phyloP scores from a whole-genome alignment of 2,797 vertebrate genomes.

The Labeo calbasu region DNA sequence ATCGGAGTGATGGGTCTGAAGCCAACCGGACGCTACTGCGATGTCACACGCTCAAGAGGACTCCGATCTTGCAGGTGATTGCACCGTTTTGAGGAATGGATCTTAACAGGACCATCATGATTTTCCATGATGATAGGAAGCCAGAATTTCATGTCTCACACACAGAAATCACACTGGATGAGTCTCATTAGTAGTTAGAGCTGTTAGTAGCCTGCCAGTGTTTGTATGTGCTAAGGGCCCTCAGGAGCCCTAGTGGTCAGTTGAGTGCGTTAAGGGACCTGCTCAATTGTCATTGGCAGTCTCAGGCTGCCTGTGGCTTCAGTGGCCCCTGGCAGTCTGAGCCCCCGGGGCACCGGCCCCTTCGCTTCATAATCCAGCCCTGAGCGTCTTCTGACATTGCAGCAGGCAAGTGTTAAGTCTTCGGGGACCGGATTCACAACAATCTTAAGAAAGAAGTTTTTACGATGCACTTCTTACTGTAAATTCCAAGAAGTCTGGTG shows the following conservation, averaged over 20 bases:
- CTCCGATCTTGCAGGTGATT: constrained; percentile 91
- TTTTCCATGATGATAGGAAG: background rate
- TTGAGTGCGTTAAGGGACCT: background rate
- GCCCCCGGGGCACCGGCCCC: background rate
- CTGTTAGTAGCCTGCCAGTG: no score
- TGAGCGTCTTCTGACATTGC: background rate
- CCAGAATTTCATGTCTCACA: background rate
- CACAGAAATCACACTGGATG: background rate
- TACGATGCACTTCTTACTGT: no score
- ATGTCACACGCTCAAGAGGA: constrained; percentile 87
- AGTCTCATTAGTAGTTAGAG: no score
- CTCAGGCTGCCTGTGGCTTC: background rate
- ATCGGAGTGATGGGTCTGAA: constrained; percentile 98
- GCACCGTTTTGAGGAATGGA: background rate
- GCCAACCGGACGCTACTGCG: constrained; percentile 89
- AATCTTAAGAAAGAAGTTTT: no score
- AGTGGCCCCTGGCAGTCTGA: background rate
- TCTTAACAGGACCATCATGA: no score
- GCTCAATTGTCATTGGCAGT: background rate
- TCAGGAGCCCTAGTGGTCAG: background rate
- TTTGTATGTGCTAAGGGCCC: background rate
- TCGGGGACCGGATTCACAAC: background rate
- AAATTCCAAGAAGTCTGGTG: no score
- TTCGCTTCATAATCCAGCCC: background rate
- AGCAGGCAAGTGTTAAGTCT: background rate